Percentiles rank a stretch among this genome's conserved stretches.
Conservation (phyloP, 2,113 vertebrate genomes). For the Cercopithecus mona region DNA sequence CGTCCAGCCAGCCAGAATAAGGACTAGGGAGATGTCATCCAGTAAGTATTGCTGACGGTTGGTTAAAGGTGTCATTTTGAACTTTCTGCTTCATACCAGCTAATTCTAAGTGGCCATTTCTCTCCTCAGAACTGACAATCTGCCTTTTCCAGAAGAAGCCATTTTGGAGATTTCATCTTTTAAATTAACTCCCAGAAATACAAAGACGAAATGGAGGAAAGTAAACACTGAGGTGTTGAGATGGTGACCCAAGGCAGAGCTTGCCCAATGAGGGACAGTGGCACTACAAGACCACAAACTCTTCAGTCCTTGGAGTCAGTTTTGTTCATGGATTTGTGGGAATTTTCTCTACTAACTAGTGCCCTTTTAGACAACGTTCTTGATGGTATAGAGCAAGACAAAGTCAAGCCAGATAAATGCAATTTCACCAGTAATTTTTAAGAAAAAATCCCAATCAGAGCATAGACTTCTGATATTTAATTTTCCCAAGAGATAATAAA, state of each 20-base stretch:
- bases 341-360: not conserved
- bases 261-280: not conserved
- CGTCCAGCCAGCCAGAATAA: not conserved
- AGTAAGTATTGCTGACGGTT: not conserved
- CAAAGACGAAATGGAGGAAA: not conserved
- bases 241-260: not conserved
- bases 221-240: not conserved
- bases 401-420: too few species aligned
- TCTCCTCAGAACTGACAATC: not conserved
- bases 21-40: not conserved
- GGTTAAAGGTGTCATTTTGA: not conserved
- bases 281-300: not conserved
- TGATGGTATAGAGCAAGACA: not conserved
- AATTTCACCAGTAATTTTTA: not conserved
- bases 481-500: not conserved
- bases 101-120: not conserved
- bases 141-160: not conserved
- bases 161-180: not conserved
- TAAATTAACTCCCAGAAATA: not conserved
- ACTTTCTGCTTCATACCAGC: too few species aligned
- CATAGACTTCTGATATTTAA: not conserved
- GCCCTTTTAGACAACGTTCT: not conserved
- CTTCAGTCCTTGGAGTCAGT: not conserved
- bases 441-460: not conserved
- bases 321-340: not conserved